phyloP scores from a whole-genome alignment of 2,888 invertebrate species.

The Hyposoter dolosus region DNA sequence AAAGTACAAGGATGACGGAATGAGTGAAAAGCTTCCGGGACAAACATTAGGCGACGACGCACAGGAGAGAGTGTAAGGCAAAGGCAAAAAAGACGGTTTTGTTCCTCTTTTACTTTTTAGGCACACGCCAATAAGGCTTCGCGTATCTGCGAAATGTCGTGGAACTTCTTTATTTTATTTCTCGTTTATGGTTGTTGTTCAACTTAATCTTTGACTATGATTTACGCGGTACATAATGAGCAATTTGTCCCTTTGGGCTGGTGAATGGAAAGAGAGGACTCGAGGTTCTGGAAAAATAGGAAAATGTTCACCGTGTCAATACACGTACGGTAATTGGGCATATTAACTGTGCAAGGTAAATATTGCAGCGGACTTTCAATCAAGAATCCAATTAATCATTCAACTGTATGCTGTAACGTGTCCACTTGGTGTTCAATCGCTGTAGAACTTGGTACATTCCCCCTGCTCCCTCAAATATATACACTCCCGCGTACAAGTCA shows the following conservation, averaged over 20 bases:
- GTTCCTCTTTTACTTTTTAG: background rate
- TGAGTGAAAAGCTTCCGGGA: background rate
- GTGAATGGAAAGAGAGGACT: background rate
- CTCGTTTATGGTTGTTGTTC: background rate
- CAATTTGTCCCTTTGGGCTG: background rate
- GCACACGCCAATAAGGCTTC: background rate
- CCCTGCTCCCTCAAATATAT: background rate
- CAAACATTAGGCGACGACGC: constrained; percentile 3
- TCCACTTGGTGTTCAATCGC: background rate
- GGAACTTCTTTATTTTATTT: background rate
- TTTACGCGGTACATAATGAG: constrained; percentile 10
- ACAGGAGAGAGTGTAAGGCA: background rate
- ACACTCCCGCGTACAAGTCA: background rate
- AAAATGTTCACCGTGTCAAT: background rate
- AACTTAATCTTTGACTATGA: background rate
- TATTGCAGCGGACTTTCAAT: background rate
- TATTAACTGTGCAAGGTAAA: background rate
- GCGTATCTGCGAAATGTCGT: background rate
- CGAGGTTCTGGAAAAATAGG: background rate
- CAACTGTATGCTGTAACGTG: background rate
- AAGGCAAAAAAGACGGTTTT: background rate
- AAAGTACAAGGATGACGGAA: background rate
- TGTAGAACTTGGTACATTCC: background rate
- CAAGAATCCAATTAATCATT: constrained; percentile 23
- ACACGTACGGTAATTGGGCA: background rate